Evolutionary conservation across 2,797 vertebrate genomes (phyloP), one percentile per base, ranked within the genome.

Genomic region (Setipinna tenuifilis): DNA sequence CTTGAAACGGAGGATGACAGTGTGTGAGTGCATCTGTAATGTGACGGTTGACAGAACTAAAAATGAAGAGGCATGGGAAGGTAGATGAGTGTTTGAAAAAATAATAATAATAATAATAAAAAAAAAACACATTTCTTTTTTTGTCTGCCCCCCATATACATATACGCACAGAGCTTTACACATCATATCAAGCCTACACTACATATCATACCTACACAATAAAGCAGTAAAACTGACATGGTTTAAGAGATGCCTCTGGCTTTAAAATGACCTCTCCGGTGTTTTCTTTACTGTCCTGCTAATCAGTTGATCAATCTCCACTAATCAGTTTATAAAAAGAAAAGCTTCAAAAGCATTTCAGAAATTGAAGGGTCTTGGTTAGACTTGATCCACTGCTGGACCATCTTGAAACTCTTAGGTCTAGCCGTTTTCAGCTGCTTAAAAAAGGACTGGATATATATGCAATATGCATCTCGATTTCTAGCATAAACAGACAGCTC

Each of bases 31-130:
- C 10, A 3, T 31, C 6, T 19, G 31, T 17, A 28, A 44, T 86
- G 90, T 89, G 88, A 87, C 80, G 81, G 85, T 87, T 87, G 87
- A 89, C 85, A 89, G 84, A 90, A 87, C 84, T 85, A 61, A 90
- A 83, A 83, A 88, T 87, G 87, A 89, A 68, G 54, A 88, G 83
- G 65, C 83, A 87, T 85, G 81, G 78, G 44, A 50, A 75, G 82
- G 62, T 44, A 78, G 83, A 89, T 90, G 88, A 82, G 82, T 12
- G 82, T 65, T 71, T 85, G 82, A 88, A 84, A 83, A 7, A 3
- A 7, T 14, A 54, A 54, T 2, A 54, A 54, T 4, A 54, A 54
- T 10, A 54, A 19, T 44, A 78, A 44, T 10, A 16, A 35, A 19
- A 78, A 21, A 17, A 35, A 16, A 35, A 75, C 28, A 19, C 31